phyloP scores from a whole-genome alignment of 2,888 invertebrate genomes.

The Cyclophora punctaria region DNA sequence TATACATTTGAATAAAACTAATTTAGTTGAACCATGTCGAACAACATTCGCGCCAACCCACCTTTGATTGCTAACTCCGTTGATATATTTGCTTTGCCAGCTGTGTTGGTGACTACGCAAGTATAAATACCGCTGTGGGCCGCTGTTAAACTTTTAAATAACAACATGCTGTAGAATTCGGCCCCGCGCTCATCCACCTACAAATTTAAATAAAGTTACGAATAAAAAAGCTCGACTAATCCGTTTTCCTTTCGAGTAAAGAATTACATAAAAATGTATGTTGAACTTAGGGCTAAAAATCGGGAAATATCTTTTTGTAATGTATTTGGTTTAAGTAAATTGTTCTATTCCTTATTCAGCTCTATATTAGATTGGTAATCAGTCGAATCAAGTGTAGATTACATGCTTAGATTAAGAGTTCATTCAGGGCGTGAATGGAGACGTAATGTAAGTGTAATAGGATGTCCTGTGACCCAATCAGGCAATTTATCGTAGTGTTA shows the following conservation, averaged over 20 bases:
- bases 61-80: slow-evolving; percentile 83
- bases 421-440: too few species aligned
- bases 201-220: slow-evolving; percentile 6
- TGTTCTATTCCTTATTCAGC: too few species aligned
- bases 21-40: background rate
- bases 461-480: too few species aligned
- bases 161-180: slow-evolving; percentile 82
- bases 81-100: slow-evolving; percentile 82
- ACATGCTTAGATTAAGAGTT: too few species aligned
- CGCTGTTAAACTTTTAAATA: slow-evolving; percentile 81
- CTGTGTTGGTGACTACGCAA: slow-evolving; percentile 82
- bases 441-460: too few species aligned
- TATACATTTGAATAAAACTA: background rate
- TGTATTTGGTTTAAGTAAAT: too few species aligned
- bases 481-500: too few species aligned
- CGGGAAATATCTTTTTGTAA: too few species aligned
- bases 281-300: too few species aligned
- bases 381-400: too few species aligned
- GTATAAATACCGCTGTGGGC: slow-evolving; percentile 82
- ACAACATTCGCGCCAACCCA: slow-evolving; percentile 30
- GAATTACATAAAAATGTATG: background rate
- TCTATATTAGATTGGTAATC: too few species aligned
- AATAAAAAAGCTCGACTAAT: background rate
- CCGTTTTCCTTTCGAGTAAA: background rate
- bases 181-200: slow-evolving; percentile 81